Percentiles rank a stretch among this genome's conserved stretches.
These are phyloP conservation scores for Muscina levida DNA, from an alignment of 2,888 invertebrate genomes.

Conservation along the genomic window DNA sequence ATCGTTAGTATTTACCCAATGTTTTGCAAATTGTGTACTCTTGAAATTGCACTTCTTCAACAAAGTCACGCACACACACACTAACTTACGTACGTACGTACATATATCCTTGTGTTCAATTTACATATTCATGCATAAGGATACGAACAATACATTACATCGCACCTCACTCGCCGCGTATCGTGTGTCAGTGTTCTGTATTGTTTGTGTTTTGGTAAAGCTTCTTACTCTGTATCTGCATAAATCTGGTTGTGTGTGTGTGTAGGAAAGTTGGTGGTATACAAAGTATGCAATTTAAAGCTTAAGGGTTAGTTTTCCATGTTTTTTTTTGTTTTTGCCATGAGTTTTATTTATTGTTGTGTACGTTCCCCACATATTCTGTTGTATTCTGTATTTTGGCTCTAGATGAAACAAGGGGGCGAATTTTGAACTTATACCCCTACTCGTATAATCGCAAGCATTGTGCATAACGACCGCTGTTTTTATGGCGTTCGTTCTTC, in stretches of 20 bases:
- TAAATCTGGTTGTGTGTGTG: too few species aligned
- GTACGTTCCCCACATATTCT: not conserved
- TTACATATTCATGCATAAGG: conserved; percentile 12
- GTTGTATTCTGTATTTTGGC: not conserved
- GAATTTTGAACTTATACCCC: conserved; percentile 31
- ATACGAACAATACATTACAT: not conserved
- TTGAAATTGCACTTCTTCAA: conserved; percentile 43
- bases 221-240: too few species aligned
- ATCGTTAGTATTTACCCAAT: conserved; percentile 52
- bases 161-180: not conserved
- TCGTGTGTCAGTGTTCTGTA: not conserved
- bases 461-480: not conserved
- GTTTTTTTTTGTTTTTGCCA: conserved; percentile 35
- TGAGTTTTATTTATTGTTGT: conserved; percentile 43
- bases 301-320: conserved; percentile 27
- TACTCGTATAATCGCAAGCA: too few species aligned
- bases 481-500: not conserved
- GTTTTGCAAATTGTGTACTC: conserved; percentile 50
- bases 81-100: not conserved
- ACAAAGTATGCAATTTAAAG: conserved; percentile 34
- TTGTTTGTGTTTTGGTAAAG: not conserved
- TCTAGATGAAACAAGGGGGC: not conserved
- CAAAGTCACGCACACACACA: conserved; percentile 3
- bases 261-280: too few species aligned
- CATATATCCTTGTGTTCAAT: not conserved